These are phyloP conservation scores for Drosophila grimshawi DNA, from an alignment of 1,140 invertebrate species.

Conservation along the genomic window DNA sequence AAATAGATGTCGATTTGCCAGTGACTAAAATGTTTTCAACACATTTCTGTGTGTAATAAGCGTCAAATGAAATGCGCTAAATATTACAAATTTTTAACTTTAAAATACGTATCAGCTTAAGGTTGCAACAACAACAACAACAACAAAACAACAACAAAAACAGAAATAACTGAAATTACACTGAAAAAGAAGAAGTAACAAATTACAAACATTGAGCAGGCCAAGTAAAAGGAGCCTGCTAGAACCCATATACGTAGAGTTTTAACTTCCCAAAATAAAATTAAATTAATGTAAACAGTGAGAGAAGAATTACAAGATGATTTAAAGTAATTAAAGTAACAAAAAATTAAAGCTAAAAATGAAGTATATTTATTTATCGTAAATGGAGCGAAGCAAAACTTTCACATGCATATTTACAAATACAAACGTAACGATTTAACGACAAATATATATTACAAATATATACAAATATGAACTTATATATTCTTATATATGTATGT, in stretches of 20 bases:
- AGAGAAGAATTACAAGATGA: constrained; percentile 4
- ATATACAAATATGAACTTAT: constrained; percentile 66
- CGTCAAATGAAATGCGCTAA: constrained; percentile 23
- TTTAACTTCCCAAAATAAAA: constrained; percentile 76
- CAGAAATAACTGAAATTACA: constrained; percentile 6
- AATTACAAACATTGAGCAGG: constrained; percentile 6
- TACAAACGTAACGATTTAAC: constrained; percentile 41
- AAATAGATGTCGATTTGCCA: constrained; percentile 71
- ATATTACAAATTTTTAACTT: constrained; percentile 57
- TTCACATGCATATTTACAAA: constrained; percentile 67
- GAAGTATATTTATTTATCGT: constrained; percentile 69
- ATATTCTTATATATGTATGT: constrained; percentile 29
- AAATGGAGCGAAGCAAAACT: constrained; percentile 46
- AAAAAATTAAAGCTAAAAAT: constrained; percentile 21
- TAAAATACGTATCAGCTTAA: constrained; percentile 82
- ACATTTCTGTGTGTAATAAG: constrained; percentile 38
- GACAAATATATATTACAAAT: constrained; percentile 70
- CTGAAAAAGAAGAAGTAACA: constrained; percentile 1
- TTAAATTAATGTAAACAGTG: constrained; percentile 38
- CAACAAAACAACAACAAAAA: constrained; percentile 28
- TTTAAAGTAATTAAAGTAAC: constrained; percentile 17
- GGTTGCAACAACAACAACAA: constrained; percentile 70
- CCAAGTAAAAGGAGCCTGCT: constrained; percentile 24
- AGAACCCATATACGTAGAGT: constrained; percentile 77
- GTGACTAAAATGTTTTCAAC: constrained; percentile 66